phyloP scores from a whole-genome alignment of 1,140 invertebrate genomes.

The Drusus annulatus region DNA sequence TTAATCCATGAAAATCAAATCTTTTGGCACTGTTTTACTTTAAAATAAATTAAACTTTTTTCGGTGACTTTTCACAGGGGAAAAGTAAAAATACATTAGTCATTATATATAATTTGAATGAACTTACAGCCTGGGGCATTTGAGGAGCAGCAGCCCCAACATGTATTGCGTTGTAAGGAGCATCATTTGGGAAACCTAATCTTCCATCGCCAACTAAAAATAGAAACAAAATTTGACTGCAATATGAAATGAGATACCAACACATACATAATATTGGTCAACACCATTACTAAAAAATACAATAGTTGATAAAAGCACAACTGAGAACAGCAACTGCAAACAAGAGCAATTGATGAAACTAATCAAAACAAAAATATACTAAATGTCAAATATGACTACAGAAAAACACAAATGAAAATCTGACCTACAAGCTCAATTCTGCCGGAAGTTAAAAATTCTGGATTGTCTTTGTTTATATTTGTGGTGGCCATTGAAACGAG shows the following conservation, averaged over 20 bases:
- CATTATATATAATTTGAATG: constrained; percentile 44
- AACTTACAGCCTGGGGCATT: constrained; percentile 79
- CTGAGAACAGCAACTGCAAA: no score
- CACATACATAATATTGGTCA: not conserved
- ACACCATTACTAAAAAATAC: not conserved
- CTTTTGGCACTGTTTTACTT: no score
- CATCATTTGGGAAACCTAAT: constrained; percentile 79
- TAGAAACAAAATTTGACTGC: constrained; percentile 15
- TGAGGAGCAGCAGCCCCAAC: constrained; percentile 91
- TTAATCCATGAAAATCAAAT: no score
- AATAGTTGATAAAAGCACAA: no score
- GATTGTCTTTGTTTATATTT: constrained; percentile 86
- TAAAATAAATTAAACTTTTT: no score
- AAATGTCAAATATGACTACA: not conserved
- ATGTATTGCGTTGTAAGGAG: constrained; percentile 94
- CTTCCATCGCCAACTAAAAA: constrained; percentile 87
- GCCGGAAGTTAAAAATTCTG: constrained; percentile 76
- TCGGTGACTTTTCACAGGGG: no score
- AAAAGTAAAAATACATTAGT: no score
- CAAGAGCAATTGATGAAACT: no score
- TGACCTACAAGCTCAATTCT: constrained; percentile 81
- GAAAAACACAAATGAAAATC: constrained; percentile 49
- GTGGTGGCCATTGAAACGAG: constrained; percentile 82
- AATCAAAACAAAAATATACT: no score
- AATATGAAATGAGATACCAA: constrained; percentile 71